Evolutionary conservation across 2,888 invertebrate species (phyloP), one percentile per base, ranked within the genome.

Genomic region (Troides aeacus): DNA sequence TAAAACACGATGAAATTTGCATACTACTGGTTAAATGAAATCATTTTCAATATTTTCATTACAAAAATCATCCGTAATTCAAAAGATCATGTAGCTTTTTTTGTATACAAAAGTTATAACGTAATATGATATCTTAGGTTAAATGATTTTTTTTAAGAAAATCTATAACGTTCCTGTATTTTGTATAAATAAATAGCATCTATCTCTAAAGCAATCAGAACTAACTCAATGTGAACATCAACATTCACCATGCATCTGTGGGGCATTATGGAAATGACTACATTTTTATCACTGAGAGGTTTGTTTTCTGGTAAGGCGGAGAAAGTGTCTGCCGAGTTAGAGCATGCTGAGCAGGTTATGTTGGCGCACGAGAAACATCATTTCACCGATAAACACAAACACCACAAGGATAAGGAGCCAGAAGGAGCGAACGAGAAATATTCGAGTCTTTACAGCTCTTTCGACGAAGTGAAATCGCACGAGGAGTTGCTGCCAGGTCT

Each of bases 231-330:
- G 83, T 84, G 80, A 83, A 79, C 81, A 84, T 84, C 83, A 66
- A 30, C 79, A 74, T 77, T 83, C 82, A 84, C 86, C 83, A 83
- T 77, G 75, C 84, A 83, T 84, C 81, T 66, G 63, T 67, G 71
- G 71, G 73, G 74, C 72, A 77, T 77, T 74, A 77, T 76, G 66
- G 64, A 64, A 30, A 46, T 63, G 63, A 70, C 58, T 76, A 77
- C 78, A 77, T 79, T 76, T 77, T 79, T 83, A 76, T 83, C 78
- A 90, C 79, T 89, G 86, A 88, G 84, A 86, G 89, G 88, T 91
- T 88, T 92, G 84, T 91, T 92, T 91, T 90, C 87, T 88, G 88
- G 88, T 75, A 92, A 91, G 90, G 92, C 92, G 86, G 91, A 90
- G 90, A 81, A 85, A 83, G 87, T 92, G 90, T 84, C 91, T 83